Percentiles rank a stretch among this genome's conserved stretches.
phyloP scores from a whole-genome alignment of 2,113 vertebrate genomes.

The Nestor notabilis region DNA sequence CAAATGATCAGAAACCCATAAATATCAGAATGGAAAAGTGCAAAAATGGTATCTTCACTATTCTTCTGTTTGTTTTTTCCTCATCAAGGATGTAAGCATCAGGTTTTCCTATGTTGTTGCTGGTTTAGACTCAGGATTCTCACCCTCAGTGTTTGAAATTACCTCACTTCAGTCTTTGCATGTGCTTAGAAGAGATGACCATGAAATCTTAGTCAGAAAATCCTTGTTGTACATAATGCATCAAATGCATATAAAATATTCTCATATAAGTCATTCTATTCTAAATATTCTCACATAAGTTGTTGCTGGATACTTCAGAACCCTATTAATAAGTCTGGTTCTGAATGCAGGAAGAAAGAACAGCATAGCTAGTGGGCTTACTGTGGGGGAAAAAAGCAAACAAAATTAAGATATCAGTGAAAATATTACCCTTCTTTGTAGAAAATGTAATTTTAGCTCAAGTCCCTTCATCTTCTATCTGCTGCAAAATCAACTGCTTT shows the following conservation, averaged over 20 bases:
- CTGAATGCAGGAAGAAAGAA: background rate
- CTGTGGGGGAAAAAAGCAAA: background rate
- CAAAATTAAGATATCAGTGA: background rate
- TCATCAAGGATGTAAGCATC: background rate
- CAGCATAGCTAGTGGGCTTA: background rate
- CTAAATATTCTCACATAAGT: background rate
- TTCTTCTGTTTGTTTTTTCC: background rate
- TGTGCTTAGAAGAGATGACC: background rate
- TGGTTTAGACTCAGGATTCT: background rate
- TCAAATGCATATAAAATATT: background rate
- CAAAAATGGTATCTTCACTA: constrained; percentile 9
- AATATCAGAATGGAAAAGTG: constrained; percentile 1
- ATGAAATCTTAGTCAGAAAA: background rate
- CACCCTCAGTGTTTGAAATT: background rate
- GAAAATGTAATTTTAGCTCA: background rate
- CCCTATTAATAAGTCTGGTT: background rate
- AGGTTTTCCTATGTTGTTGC: background rate
- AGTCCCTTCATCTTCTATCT: background rate
- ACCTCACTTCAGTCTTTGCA: background rate
- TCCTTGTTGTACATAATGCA: background rate
- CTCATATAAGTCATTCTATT: background rate
- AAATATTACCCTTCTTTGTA: background rate
- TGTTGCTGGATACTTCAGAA: background rate
- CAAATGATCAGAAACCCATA: constrained; percentile 7
- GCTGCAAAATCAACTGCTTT: background rate